Conservation (phyloP, 2,113 vertebrate genomes). For the Hiodon alosoides region DNA sequence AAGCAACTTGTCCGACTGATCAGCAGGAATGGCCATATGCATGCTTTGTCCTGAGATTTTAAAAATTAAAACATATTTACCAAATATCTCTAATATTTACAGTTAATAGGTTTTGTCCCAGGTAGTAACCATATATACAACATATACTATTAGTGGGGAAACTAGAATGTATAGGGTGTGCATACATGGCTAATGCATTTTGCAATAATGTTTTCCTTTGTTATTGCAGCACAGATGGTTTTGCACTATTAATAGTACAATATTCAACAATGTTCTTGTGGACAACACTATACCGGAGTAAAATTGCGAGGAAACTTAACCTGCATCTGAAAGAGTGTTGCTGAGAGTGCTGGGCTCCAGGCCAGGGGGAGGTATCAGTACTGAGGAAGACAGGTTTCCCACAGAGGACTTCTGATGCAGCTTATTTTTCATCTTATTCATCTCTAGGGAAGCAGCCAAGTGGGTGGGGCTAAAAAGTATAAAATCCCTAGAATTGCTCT, state of each 20-base stretch:
- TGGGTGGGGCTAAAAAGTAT: slow-evolving; percentile 66
- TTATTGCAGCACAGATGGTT: neutral
- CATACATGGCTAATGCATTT: too few species aligned
- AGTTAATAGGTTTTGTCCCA: neutral
- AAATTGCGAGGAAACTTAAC: slow-evolving; percentile 26
- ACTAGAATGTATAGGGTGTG: too few species aligned
- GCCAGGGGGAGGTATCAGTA: slow-evolving; percentile 74
- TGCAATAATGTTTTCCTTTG: neutral
- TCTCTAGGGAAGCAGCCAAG: slow-evolving; percentile 49
- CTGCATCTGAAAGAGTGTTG: slow-evolving; percentile 50
- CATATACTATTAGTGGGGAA: too few species aligned
- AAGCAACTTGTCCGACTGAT: slow-evolving; percentile 73
- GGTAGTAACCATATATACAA: too few species aligned
- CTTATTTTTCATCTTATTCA: slow-evolving; percentile 36
- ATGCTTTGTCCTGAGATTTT: slow-evolving; percentile 51
- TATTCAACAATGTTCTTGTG: neutral
- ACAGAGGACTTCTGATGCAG: slow-evolving; percentile 31
- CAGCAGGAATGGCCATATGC: slow-evolving; percentile 62
- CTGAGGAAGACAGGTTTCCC: slow-evolving; percentile 46
- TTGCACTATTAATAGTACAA: neutral
- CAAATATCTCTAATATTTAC: neutral
- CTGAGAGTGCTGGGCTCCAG: slow-evolving; percentile 56
- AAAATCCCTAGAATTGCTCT: slow-evolving; percentile 48
- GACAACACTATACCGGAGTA: neutral
- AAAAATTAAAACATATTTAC: neutral